Percentiles rank a stretch among this genome's conserved stretches.
phyloP scores from a whole-genome alignment of 2,888 invertebrate species.

The Spodoptera littoralis region DNA sequence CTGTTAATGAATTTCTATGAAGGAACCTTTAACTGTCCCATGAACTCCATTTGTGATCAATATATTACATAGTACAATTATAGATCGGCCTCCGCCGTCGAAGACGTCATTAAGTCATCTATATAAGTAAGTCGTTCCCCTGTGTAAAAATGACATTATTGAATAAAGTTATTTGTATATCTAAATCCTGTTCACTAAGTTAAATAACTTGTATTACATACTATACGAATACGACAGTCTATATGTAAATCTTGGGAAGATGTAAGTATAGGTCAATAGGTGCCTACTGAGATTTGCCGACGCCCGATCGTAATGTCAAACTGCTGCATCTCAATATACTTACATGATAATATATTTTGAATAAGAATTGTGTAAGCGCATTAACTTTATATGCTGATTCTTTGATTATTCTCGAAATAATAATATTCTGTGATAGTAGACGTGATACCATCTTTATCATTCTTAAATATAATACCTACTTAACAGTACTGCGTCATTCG shows the following conservation, averaged over 20 bases:
- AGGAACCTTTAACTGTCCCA: conserved; percentile 26
- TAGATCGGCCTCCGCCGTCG: conserved; percentile 43
- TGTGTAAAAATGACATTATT: conserved; percentile 40
- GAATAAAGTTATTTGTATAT: conserved; percentile 44
- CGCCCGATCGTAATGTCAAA: conserved; percentile 48
- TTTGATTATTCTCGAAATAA: conserved; percentile 80
- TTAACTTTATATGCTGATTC: conserved; percentile 71
- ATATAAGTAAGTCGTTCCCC: conserved; percentile 46
- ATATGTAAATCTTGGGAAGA: conserved; percentile 60
- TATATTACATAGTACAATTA: conserved; percentile 23
- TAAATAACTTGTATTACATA: conserved; percentile 54
- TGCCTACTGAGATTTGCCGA: conserved; percentile 65
- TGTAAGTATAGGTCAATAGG: conserved; percentile 65
- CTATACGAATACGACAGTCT: conserved; percentile 53
- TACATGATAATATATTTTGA: conserved; percentile 60
- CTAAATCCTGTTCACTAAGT: conserved; percentile 52
- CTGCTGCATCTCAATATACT: conserved; percentile 51
- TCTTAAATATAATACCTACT: conserved; percentile 57
- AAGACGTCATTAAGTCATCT: conserved; percentile 50
- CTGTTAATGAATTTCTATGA: conserved; percentile 42
- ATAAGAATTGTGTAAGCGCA: conserved; percentile 69
- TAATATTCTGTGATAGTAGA: conserved; percentile 89
- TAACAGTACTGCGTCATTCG: conserved; percentile 71
- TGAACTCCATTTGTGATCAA: conserved; percentile 22
- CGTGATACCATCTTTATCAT: conserved; percentile 84